phyloP scores from a whole-genome alignment of 2,113 vertebrate species.

The Corynorhinus townsendii region DNA sequence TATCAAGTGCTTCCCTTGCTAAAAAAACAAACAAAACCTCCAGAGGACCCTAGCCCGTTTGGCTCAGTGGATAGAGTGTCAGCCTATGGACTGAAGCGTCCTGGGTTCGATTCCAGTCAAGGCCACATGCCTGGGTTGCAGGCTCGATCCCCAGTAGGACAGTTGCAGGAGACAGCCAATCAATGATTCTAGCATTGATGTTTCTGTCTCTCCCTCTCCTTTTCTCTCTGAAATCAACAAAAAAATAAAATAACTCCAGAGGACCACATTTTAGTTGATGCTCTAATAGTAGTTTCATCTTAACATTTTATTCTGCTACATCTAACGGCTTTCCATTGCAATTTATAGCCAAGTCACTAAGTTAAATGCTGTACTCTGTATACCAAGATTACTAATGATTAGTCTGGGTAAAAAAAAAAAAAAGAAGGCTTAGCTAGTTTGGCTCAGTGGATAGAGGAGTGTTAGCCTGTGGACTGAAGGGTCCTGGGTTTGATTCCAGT shows the following conservation, averaged over 20 bases:
- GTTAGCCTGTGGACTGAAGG: no score
- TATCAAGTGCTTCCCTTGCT: background rate
- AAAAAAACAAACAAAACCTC: background rate
- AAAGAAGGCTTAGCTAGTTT: background rate
- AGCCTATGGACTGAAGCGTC: no score
- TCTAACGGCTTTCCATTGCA: background rate
- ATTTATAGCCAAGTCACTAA: background rate
- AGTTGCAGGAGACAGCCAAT: no score
- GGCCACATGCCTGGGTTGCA: no score
- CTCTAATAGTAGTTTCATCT: background rate
- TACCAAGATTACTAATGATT: background rate
- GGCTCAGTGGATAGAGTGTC: no score
- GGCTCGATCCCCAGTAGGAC: no score
- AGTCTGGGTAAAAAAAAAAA: background rate
- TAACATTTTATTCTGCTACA: fast-evolving
- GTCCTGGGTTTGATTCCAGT: no score
- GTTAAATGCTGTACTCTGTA: fast-evolving
- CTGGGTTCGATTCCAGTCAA: no score
- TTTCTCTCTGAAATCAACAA: no score
- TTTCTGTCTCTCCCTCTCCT: no score
- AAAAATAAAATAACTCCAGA: background rate
- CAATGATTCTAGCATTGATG: no score
- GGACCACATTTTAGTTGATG: background rate
- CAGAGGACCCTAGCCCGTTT: background rate
- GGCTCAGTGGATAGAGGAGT: no score